phyloP scores from a whole-genome alignment of 1,140 invertebrate genomes.

The Neodiprion fabricii region DNA sequence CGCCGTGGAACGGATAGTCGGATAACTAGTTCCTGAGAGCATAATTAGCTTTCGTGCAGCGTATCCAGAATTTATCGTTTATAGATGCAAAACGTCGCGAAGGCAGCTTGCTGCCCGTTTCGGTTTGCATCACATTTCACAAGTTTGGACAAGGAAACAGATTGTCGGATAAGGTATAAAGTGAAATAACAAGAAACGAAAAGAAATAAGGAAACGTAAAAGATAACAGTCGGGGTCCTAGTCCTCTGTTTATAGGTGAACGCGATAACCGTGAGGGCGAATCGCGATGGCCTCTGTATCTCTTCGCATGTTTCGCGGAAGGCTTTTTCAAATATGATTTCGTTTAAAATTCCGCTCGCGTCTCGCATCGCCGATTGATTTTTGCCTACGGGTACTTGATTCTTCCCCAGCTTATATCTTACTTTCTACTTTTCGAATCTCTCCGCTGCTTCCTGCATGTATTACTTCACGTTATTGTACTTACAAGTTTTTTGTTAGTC shows the following conservation, averaged over 20 bases:
- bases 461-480: too few relatives aligned
- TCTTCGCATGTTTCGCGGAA: neutral
- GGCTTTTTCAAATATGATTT: neutral
- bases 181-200: too few relatives aligned
- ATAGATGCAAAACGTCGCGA: neutral
- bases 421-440: too few relatives aligned
- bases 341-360: neutral
- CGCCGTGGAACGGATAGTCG: constrained; percentile 56
- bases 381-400: neutral
- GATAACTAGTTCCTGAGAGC: constrained; percentile 54
- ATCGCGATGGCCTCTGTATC: too few relatives aligned
- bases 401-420: too few relatives aligned
- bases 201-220: neutral
- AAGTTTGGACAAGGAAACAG: neutral
- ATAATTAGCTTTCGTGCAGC: constrained; percentile 38
- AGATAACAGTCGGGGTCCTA: neutral
- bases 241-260: too few relatives aligned
- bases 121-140: too few relatives aligned
- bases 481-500: too few relatives aligned
- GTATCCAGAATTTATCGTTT: neutral
- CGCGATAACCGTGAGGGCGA: too few relatives aligned
- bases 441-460: too few relatives aligned
- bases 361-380: neutral
- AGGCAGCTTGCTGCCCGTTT: neutral
- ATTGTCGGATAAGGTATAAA: neutral